Percentiles rank a stretch among this genome's conserved stretches.
phyloP scores from a whole-genome alignment of 1,140 invertebrate genomes.

The Solenopsis fugax region DNA sequence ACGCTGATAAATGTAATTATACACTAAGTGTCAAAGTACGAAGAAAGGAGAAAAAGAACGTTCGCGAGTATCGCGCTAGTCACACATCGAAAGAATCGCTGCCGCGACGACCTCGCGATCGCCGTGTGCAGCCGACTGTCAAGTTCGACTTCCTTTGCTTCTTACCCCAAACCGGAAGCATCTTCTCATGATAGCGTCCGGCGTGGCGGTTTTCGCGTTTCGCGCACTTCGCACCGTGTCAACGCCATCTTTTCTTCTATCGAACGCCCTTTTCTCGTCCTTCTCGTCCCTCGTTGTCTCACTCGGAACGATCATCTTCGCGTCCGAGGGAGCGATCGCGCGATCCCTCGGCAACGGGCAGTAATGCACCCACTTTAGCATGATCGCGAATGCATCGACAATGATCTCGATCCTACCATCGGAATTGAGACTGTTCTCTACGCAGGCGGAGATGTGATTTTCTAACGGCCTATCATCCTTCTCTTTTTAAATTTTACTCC shows the following conservation, averaged over 20 bases:
- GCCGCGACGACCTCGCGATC: conserved; percentile 32
- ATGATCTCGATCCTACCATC: conserved; percentile 29
- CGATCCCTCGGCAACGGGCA: conserved; percentile 81
- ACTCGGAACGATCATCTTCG: conserved; percentile 49
- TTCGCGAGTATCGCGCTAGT: neutral
- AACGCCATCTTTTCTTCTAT: conserved; percentile 16
- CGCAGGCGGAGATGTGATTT: conserved; percentile 18
- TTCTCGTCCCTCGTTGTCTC: conserved; percentile 48
- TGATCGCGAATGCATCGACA: conserved; percentile 59
- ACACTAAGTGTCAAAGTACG: neutral
- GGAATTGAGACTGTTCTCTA: conserved; percentile 40
- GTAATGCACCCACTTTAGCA: conserved; percentile 86
- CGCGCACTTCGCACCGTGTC: conserved; percentile 38
- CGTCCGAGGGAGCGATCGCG: conserved; percentile 47
- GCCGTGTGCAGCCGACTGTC: conserved; percentile 39
- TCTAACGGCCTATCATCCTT: conserved; percentile 5
- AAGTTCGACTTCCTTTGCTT: conserved; percentile 48
- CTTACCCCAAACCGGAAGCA: conserved; percentile 61
- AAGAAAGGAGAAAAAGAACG: neutral
- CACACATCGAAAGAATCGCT: neutral
- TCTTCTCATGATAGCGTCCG: conserved; percentile 55
- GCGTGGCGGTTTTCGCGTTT: conserved; percentile 53
- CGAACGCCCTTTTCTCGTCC: conserved; percentile 58
- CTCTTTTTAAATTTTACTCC: neutral
- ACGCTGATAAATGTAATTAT: neutral